Evolutionary conservation across 2,797 vertebrate genomes (phyloP), one percentile per base, ranked within the genome.

Genomic region (Notolabrus celidotus): DNA sequence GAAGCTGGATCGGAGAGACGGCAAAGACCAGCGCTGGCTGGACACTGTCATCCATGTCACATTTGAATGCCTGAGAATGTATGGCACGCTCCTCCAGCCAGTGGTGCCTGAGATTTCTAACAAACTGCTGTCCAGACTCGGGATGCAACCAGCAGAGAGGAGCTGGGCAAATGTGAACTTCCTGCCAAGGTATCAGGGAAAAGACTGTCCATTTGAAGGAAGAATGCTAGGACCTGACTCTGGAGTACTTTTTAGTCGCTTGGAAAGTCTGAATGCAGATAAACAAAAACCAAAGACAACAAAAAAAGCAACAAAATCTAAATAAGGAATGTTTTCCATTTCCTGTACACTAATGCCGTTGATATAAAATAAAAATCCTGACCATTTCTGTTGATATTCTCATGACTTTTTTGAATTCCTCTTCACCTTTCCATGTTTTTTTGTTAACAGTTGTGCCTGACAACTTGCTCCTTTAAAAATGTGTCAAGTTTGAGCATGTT

Each of bases 1-100:
- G 98, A 99, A 96, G 70, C 80, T 99, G 2, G 62, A 92, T 25
- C 88, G 81, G 9, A 78, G 65, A 1, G 85, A 92, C 20, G 71
- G 85, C 0, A 10, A 20, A 0, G 96, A 97, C 36, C 90, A 68
- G 54, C 93, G 61, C 4, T 98, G 97, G 97, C 89, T 94, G 0
- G 92, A 97, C 67, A 97, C 97, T 2, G 80, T 99, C 61, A 86
- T 98, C 31, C 95, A 99, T 0, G 66, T 98, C 9, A 92, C 96
- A 0, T 68, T 98, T 36, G 98, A 99, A 71, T 97, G 97, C 62
- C 90, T 99, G 77, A 93, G 97, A 7, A 63, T 97, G 22, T 99
- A 94, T 0, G 97, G 96, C 22, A 95, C 84, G 0, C 94, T 99
- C 10, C 92, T 99, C 53, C 98, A 98, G 89, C 97, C 98, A 0